Percentiles rank a stretch among this genome's conserved stretches.
Evolutionary conservation across 2,113 vertebrate genomes (phyloP).

Genomic region (Brevimyrus niger): DNA sequence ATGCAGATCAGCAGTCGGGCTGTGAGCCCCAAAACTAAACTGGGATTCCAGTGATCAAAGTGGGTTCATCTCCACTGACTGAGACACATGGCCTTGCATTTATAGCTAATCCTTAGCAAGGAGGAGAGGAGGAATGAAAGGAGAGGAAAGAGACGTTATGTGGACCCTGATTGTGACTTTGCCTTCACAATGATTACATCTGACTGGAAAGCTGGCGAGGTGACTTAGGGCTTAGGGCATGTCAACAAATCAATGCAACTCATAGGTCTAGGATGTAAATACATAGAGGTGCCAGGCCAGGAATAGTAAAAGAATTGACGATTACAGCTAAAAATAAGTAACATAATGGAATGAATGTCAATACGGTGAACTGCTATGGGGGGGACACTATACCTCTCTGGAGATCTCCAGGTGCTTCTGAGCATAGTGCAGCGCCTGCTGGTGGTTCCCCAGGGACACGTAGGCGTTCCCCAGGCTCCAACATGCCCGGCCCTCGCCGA

Average conservation of each 20-base stretch:
- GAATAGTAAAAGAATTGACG: background rate
- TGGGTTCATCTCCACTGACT: background rate
- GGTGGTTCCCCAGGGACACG: constrained; percentile 78
- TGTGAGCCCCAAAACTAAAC: background rate
- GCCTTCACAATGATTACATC: background rate
- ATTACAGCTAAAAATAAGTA: background rate
- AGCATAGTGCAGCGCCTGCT: constrained; percentile 81
- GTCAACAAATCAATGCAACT: background rate
- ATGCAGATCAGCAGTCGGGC: background rate
- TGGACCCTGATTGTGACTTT: background rate
- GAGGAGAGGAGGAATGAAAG: background rate
- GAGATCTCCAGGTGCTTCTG: constrained; percentile 89
- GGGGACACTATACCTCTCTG: constrained; percentile 67
- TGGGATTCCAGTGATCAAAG: background rate
- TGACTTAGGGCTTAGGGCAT: background rate
- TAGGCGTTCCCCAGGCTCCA: constrained; percentile 96
- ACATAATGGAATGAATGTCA: background rate
- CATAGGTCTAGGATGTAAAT: background rate
- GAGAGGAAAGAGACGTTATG: background rate
- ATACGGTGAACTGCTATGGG: background rate
- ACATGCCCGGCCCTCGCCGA: constrained; percentile 91
- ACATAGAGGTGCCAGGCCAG: background rate
- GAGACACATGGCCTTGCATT: background rate
- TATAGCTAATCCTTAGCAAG: background rate
- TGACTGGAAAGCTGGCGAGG: background rate